Evolutionary conservation across 2,888 invertebrate species (phyloP), one percentile per base, ranked within the genome.

Genomic region (Chironomus riparius): DNA sequence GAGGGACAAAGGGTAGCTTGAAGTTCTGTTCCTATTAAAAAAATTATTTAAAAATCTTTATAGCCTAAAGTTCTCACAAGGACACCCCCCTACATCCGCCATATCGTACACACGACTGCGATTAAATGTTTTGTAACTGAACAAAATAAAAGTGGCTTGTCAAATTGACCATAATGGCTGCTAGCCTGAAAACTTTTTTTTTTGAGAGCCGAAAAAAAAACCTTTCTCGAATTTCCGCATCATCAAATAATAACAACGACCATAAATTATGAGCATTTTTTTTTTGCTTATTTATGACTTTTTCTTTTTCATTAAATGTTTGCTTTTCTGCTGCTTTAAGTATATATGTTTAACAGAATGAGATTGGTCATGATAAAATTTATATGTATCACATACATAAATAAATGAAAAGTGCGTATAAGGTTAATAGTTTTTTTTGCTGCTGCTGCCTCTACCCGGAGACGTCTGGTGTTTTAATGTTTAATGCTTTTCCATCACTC

Each of bases 401-500:
- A 50, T 50, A 28, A 28, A 28, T 28, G 28, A 28, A 28, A 38
- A 70, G 47, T 70, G 70, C 70, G 47, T 70, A 28, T 21, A 70
- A 73, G 72, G 72, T 73, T 73, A 62, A 73, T 73, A 73, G 72
- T 73, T 73, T 12, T 61, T 28, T 73, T 56, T 13, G 2, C 5
- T 56, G 4, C 6, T 6, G 4, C n/a, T 62, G 62, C 38, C 10
- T 38, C 38, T 10, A 38, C 38, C 10, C 13, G 2, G 62, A 73
- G 72, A 73, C 72, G 72, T 73, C 72, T 73, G 72, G 62, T 73
- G 72, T 62, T 73, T 56, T 56, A 71, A 71, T 71, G 48, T 50
- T 70, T 38, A 38, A 38, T 70, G 56, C 48, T 38, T 38, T 38
- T 38, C 38, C 38, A 38, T 38, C 38, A 38, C 47, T 70, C 70